Evolutionary conservation across 2,113 vertebrate genomes (phyloP), one percentile per base, ranked within the genome.

Genomic region (Acanthochromis polyacanthus): DNA sequence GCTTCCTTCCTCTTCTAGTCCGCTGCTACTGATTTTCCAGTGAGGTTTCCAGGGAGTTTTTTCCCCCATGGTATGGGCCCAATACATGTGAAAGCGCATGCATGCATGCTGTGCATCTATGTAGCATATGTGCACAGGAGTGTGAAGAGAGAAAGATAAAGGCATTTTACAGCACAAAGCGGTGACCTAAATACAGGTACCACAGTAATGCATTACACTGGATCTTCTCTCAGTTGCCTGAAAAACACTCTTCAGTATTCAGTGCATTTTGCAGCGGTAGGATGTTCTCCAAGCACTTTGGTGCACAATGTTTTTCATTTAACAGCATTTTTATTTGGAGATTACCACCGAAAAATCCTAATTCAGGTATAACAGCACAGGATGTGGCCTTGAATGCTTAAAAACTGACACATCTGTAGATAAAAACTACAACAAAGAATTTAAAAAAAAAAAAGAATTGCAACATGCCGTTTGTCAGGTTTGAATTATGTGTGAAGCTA

Each of bases 161-260:
- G 59, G 71, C 61, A 68, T 84, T 65, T 36, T 50, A 79, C 83
- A 71, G 89, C 85, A 87, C 71, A 89, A 83, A 85, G 86, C 69
- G 1, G 59, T 93, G 93, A 93, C 93, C 93, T 91, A 90, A 91
- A 92, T 90, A 85, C 84, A 91, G 85, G 84, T 90, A 85, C 58
- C 78, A 80, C 45, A 66, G 20, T 69, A 68, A 82, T 84, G 74
- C 55, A 78, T 8, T 69, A 59, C 10, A 72, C 67, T 55, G 36
- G 52, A 73, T 71, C 61, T 32, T 50, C 40, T 71, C 51, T 77
- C 70, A 83, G 52, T 28, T 66, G 71, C 19, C 53, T 83, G 74
- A 76, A 84, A 75, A 81, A 68, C 23, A 81, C 32, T 36, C 32
- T 10, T 36, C 32, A 36, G 32, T 36, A 36, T 36, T 36, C 32